These are phyloP conservation scores for Argentina silus DNA, from an alignment of 2,797 vertebrate genomes.

Conservation along the genomic window DNA sequence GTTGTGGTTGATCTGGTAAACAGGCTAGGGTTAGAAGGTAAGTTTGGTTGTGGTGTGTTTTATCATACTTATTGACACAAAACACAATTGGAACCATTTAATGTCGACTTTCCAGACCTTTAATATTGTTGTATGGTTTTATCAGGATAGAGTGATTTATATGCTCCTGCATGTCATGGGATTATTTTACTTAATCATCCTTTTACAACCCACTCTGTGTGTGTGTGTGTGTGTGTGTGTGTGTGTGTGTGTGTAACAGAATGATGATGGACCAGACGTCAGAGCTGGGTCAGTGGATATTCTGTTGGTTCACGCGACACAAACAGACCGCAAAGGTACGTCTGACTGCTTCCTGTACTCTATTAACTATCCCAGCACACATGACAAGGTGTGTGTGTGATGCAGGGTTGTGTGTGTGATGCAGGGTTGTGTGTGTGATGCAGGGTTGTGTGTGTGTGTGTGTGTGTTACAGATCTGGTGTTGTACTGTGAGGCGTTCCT, in stretches of 20 bases:
- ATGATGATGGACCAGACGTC: slow-evolving; percentile 72
- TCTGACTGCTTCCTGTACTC: too few species aligned
- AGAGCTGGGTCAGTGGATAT: slow-evolving; percentile 86
- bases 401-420: too few species aligned
- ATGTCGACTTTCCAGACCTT: too few species aligned
- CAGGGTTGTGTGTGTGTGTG: slow-evolving; percentile 67
- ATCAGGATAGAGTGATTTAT: too few species aligned
- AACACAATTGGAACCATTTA: too few species aligned
- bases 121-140: too few species aligned
- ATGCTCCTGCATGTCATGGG: too few species aligned
- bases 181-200: not conserved
- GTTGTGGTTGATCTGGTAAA: too few species aligned
- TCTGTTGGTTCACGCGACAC: slow-evolving; percentile 84
- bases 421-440: slow-evolving; percentile 25
- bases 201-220: slow-evolving; percentile 30
- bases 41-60: too few species aligned
- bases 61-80: too few species aligned
- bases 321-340: slow-evolving; percentile 79
- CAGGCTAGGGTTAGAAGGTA: too few species aligned
- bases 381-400: slow-evolving; percentile 8
- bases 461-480: slow-evolving; percentile 77
- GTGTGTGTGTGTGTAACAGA: slow-evolving; percentile 55
- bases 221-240: slow-evolving; percentile 26
- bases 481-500: slow-evolving; percentile 93
- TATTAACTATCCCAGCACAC: not conserved